phyloP scores from a whole-genome alignment of 1,140 invertebrate species.

The Hesperophylax magnus region DNA sequence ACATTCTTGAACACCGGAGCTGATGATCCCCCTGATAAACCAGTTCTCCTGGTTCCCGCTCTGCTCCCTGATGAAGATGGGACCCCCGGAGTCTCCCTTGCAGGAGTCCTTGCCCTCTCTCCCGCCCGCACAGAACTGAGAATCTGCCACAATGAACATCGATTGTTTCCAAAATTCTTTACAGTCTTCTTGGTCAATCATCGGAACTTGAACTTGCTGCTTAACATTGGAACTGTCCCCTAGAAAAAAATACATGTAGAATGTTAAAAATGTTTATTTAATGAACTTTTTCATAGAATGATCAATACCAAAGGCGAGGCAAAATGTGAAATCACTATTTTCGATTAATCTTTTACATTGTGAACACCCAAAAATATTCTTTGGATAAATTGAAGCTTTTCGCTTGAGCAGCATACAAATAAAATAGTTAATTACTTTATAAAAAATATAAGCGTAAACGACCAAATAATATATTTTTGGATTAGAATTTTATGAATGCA shows the following conservation, averaged over 20 bases:
- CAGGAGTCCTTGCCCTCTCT: conserved; percentile 77
- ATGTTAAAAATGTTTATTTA: background rate
- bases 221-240: conserved; percentile 68
- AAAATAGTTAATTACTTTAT: too few relatives aligned
- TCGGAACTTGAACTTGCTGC: conserved; percentile 69
- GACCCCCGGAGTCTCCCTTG: conserved; percentile 81
- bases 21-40: conserved; percentile 70
- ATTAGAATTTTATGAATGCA: too few relatives aligned
- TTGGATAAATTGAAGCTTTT: too few relatives aligned
- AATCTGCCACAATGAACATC: conserved; percentile 60
- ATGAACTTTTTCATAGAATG: too few relatives aligned
- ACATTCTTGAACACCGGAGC: conserved; percentile 73
- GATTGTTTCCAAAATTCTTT: conserved; percentile 62
- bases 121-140: conserved; percentile 78
- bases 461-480: too few relatives aligned
- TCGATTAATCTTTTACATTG: too few relatives aligned
- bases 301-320: too few relatives aligned
- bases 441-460: too few relatives aligned
- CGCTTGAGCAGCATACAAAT: too few relatives aligned
- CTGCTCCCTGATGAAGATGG: conserved; percentile 76
- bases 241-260: conserved; percentile 56
- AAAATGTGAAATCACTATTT: too few relatives aligned
- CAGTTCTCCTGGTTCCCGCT: background rate
- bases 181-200: conserved; percentile 66
- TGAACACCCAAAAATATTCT: too few relatives aligned